These are phyloP conservation scores for Pelusios castaneus DNA, from an alignment of 2,113 vertebrate species.

Conservation along the genomic window DNA sequence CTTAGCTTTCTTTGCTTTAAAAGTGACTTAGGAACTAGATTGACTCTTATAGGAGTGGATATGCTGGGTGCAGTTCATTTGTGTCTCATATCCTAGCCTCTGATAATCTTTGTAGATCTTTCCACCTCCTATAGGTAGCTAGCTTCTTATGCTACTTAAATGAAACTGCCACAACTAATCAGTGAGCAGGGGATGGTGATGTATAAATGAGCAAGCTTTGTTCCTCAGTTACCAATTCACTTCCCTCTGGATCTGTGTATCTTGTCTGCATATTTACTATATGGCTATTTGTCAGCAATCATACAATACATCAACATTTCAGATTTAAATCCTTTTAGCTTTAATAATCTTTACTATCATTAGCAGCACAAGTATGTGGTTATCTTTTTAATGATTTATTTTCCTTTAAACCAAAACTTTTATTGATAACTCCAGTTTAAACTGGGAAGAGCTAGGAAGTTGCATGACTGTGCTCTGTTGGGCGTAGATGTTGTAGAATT, in stretches of 20 bases:
- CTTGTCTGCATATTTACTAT: neutral
- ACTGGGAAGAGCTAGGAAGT: neutral
- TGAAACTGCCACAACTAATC: neutral
- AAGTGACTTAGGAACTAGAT: neutral
- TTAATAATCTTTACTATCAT: neutral
- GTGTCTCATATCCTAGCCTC: neutral
- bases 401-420: too few relatives aligned
- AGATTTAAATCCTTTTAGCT: neutral
- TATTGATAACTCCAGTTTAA: neutral
- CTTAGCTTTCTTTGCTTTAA: neutral
- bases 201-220: neutral
- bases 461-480: neutral
- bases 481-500: neutral
- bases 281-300: neutral
- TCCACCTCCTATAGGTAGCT: neutral
- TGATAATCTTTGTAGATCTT: rapidly evolving
- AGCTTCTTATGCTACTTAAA: neutral
- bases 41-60: neutral
- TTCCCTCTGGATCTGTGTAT: neutral
- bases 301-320: neutral
- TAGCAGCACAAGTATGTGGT: neutral
- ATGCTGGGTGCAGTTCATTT: neutral
- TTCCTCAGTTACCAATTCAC: neutral
- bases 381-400: neutral
- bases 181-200: neutral